Evolutionary conservation across 2,113 vertebrate genomes (phyloP).

Genomic region (Urocitellus parryii): DNA sequence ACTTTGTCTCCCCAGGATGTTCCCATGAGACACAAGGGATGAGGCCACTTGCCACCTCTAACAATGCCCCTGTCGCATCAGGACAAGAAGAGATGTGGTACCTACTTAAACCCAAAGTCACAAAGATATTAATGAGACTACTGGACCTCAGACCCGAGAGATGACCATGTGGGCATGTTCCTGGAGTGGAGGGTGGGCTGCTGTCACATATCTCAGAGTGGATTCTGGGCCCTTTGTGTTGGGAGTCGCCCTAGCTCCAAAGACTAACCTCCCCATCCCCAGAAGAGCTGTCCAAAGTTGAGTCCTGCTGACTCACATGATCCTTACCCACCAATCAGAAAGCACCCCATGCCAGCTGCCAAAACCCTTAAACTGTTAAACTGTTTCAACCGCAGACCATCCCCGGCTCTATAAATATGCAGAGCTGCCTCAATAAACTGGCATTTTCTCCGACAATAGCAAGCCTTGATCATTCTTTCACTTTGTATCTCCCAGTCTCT

Average conservation of each 20-base stretch:
- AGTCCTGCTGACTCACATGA: too few relatives aligned
- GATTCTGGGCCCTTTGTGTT: background rate
- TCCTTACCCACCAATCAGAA: too few relatives aligned
- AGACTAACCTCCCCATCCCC: too few relatives aligned
- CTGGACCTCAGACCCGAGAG: background rate
- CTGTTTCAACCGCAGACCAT: too few relatives aligned
- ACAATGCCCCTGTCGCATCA: background rate
- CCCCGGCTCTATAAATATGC: too few relatives aligned
- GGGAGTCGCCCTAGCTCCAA: too few relatives aligned
- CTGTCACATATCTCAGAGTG: background rate
- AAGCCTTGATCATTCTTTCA: too few relatives aligned
- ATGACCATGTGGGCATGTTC: accelerated
- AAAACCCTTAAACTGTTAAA: too few relatives aligned
- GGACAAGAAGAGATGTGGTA: accelerated
- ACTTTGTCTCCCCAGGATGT: background rate
- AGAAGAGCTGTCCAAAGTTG: too few relatives aligned
- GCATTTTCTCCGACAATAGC: too few relatives aligned
- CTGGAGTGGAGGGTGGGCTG: background rate
- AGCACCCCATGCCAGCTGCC: too few relatives aligned
- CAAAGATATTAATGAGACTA: background rate
- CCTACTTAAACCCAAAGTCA: background rate
- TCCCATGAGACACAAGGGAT: background rate
- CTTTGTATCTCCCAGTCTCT: background rate
- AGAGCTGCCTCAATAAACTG: too few relatives aligned
- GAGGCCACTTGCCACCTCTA: background rate